These are phyloP conservation scores for Drosophila aff. DNA, from an alignment of 1,140 invertebrate species.

Conservation along the genomic window DNA sequence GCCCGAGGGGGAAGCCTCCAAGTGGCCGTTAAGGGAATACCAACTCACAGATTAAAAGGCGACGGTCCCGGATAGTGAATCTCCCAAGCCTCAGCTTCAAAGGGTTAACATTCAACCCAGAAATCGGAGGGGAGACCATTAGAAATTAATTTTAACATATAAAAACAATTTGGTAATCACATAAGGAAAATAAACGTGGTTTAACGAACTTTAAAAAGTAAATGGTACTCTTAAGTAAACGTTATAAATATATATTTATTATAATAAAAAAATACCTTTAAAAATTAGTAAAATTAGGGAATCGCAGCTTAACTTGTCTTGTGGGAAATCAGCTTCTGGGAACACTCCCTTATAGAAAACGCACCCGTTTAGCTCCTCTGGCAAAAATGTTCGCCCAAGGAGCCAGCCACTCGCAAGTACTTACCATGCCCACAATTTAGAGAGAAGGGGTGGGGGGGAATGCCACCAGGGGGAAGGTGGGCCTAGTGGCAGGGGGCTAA, in stretches of 20 bases:
- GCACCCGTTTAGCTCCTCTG: slow-evolving; percentile 16
- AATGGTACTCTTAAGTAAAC: too few species aligned
- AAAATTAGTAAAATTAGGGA: neutral
- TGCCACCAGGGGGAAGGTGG: neutral
- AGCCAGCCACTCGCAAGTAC: slow-evolving; percentile 35
- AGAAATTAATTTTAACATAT: neutral
- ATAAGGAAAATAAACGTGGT: neutral
- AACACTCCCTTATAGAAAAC: slow-evolving; percentile 22
- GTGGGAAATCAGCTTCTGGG: slow-evolving; percentile 1
- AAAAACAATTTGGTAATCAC: neutral
- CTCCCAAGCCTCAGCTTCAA: neutral
- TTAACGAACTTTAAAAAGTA: too few species aligned
- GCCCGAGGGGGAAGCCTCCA: slow-evolving; percentile 2
- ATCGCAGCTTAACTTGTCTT: too few species aligned
- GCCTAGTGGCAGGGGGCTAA: neutral
- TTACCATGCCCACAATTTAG: slow-evolving; percentile 23
- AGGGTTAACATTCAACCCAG: neutral
- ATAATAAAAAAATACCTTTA: neutral
- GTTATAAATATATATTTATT: neutral
- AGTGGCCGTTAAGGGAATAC: slow-evolving; percentile 59
- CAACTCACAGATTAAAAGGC: slow-evolving; percentile 11
- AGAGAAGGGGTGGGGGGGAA: neutral
- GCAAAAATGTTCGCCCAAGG: slow-evolving; percentile 51
- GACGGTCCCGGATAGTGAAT: neutral
- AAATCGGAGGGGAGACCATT: neutral